Conservation (phyloP, 2,888 invertebrate genomes). For the Prenolepis imparis region DNA sequence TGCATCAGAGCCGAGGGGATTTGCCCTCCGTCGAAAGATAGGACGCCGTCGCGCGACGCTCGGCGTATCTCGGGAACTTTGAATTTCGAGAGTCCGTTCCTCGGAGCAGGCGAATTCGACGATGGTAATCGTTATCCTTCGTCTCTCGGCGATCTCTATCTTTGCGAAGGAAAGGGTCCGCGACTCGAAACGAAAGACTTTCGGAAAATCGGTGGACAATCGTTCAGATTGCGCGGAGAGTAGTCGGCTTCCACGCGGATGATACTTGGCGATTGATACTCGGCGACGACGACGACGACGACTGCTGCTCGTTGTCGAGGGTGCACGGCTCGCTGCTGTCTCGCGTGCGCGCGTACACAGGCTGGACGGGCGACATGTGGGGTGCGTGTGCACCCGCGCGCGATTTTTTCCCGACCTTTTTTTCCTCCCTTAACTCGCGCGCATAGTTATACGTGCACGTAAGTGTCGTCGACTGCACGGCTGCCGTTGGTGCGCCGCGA, state of each 20-base stretch:
- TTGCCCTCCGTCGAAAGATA: background rate
- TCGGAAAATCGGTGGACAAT: slow-evolving; percentile 23
- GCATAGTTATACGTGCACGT: background rate
- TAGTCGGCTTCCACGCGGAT: slow-evolving; percentile 21
- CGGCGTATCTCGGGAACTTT: slow-evolving; percentile 2
- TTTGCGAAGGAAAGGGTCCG: background rate
- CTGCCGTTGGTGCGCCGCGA: slow-evolving; percentile 3
- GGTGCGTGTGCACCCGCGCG: slow-evolving; percentile 19
- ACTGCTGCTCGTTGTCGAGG: slow-evolving; percentile 64
- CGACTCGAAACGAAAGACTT: background rate
- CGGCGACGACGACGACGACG: slow-evolving; percentile 28
- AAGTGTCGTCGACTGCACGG: slow-evolving; percentile 10
- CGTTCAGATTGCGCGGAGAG: background rate
- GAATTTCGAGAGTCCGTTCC: slow-evolving; percentile 8
- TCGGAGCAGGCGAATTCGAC: slow-evolving; percentile 6
- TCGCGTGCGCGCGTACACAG: slow-evolving; percentile 72
- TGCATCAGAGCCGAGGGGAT: background rate
- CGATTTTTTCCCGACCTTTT: background rate
- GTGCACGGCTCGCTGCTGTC: slow-evolving; percentile 69
- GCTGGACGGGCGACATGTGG: slow-evolving; percentile 72
- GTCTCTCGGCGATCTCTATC: slow-evolving; percentile 29
- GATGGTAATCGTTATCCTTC: slow-evolving; percentile 35
- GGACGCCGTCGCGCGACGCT: slow-evolving; percentile 1
- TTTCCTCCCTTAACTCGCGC: background rate
- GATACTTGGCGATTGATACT: background rate